Evolutionary conservation across 2,113 vertebrate species (phyloP).

Genomic region (Eptesicus fuscus): DNA sequence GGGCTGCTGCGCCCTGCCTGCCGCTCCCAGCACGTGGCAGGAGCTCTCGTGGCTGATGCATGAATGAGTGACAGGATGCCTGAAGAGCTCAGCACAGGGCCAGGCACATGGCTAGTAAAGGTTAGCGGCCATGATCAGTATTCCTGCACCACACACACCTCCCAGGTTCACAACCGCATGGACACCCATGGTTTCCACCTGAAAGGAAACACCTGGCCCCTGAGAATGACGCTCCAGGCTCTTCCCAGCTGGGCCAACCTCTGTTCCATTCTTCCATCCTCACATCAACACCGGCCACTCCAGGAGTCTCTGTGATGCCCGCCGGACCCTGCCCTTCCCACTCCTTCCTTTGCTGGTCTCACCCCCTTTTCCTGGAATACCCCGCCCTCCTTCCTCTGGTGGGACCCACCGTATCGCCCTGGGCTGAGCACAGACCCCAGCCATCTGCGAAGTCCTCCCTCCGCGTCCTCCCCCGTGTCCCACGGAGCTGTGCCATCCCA

Average conservation of each 20-base stretch:
- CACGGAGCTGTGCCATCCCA: fast-evolving
- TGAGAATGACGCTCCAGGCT: fast-evolving
- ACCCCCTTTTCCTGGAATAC: not conserved
- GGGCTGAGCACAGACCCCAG: not conserved
- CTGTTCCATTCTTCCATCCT: fast-evolving
- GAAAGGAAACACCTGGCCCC: fast-evolving
- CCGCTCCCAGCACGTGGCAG: not conserved
- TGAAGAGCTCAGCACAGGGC: not conserved
- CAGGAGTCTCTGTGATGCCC: fast-evolving
- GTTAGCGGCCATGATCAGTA: fast-evolving
- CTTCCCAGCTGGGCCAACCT: not conserved
- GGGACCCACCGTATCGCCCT: not conserved
- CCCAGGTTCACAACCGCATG: not conserved
- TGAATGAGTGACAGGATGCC: fast-evolving
- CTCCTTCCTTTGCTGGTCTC: not conserved
- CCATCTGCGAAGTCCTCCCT: not conserved
- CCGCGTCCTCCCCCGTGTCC: fast-evolving
- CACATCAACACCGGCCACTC: fast-evolving
- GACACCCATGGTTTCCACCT: fast-evolving
- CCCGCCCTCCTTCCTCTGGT: not conserved
- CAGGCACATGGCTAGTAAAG: fast-evolving
- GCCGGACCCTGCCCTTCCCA: fast-evolving
- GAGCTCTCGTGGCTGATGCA: not conserved
- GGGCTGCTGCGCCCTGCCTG: not conserved
- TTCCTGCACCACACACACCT: fast-evolving